These are phyloP conservation scores for Caranx melampygus DNA, from an alignment of 2,113 vertebrate genomes.

Conservation along the genomic window DNA sequence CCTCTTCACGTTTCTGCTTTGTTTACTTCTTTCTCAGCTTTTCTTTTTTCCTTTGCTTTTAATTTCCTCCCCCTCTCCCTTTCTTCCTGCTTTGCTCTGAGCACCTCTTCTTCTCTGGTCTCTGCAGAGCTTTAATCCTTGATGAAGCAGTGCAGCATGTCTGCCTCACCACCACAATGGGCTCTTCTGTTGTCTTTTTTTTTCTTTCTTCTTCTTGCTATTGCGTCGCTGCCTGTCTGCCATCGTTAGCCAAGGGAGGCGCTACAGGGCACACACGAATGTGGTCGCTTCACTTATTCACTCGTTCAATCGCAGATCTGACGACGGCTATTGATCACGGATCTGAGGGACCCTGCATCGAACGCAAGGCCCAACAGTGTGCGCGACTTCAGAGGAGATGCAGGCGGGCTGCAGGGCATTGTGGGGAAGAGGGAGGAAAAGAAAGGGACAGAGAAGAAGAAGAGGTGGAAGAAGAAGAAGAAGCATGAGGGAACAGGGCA, in stretches of 20 bases:
- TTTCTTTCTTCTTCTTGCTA: constrained; percentile 12
- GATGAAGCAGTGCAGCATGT: constrained; percentile 53
- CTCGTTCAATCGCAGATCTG: constrained; percentile 46
- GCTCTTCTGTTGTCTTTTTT: constrained; percentile 47
- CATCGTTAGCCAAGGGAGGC: constrained; percentile 57
- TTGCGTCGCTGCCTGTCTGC: constrained; percentile 37
- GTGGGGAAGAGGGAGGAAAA: neutral
- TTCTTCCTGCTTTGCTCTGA: constrained; percentile 1
- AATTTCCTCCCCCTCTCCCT: neutral
- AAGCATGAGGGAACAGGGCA: constrained; percentile 6
- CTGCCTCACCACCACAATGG: constrained; percentile 47
- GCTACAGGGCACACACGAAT: constrained; percentile 12
- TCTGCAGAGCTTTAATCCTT: constrained; percentile 47
- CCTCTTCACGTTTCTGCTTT: neutral
- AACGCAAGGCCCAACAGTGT: neutral
- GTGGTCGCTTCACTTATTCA: constrained; percentile 30
- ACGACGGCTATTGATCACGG: constrained; percentile 59
- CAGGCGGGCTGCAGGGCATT: constrained; percentile 2
- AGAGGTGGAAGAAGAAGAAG: neutral
- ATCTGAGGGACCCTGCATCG: constrained; percentile 39
- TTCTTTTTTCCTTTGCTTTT: neutral
- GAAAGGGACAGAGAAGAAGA: neutral
- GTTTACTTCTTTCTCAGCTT: constrained; percentile 4
- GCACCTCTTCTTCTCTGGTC: constrained; percentile 35
- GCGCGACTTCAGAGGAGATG: constrained; percentile 40